A percentile compares a stretch with the other conserved stretches of the same genome.
Conservation (phyloP, 2,113 vertebrate genomes). For the Paedocypris sp. region DNA sequence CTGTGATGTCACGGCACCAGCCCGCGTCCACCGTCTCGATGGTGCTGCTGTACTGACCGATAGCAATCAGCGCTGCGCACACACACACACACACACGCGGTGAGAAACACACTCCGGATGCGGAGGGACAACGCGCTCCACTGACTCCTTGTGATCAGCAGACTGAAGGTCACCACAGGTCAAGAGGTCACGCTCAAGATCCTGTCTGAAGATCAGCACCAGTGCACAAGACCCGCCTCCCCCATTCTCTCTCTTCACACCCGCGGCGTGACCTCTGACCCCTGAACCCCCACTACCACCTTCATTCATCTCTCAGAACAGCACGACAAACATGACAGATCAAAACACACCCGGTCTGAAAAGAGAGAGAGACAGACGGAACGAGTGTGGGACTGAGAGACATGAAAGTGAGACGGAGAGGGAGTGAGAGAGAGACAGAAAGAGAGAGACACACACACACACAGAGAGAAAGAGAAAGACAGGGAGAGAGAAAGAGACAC, state of each 20-base stretch:
- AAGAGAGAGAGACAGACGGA: too few relatives aligned
- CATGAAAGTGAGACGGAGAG: too few relatives aligned
- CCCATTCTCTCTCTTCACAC: neutral
- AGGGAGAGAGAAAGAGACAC: neutral
- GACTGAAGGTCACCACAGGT: neutral
- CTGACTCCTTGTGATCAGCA: slow-evolving; percentile 30
- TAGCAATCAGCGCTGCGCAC: slow-evolving; percentile 83
- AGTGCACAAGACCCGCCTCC: neutral
- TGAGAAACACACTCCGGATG: too few relatives aligned
- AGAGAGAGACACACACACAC: neutral
- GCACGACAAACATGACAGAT: too few relatives aligned
- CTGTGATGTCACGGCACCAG: slow-evolving; percentile 98
- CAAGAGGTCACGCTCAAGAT: slow-evolving; percentile 11
- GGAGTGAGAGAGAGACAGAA: neutral
- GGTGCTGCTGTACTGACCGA: slow-evolving; percentile 88
- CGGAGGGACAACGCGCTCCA: too few relatives aligned
- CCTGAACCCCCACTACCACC: too few relatives aligned
- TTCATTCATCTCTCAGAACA: too few relatives aligned
- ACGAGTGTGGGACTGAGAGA: too few relatives aligned
- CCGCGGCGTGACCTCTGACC: too few relatives aligned
- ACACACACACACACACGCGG: too few relatives aligned
- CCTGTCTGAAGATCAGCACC: neutral
- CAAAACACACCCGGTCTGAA: too few relatives aligned
- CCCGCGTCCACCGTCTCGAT: slow-evolving; percentile 97
- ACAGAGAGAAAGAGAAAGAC: neutral